Conservation (phyloP, 2,797 vertebrate genomes). For the Amblyopsis hoosieri region DNA sequence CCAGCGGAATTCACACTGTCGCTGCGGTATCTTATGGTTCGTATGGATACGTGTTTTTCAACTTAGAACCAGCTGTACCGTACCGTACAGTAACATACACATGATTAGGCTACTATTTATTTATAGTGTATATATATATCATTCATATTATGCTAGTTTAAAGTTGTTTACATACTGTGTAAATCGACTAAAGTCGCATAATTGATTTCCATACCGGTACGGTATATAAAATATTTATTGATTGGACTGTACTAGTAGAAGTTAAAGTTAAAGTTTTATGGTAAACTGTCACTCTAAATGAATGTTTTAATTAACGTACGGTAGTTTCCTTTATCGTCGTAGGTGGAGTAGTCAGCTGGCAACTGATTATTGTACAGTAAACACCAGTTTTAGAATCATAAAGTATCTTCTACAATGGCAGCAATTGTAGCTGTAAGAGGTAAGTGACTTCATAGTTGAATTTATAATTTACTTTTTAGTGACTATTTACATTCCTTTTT, state of each 20-base stretch:
- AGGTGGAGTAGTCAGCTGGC: slow-evolving; percentile 23
- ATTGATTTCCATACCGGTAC: not conserved
- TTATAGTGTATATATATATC: too few relatives aligned
- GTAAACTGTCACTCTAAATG: not conserved
- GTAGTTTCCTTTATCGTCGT: not conserved
- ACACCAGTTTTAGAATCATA: not conserved
- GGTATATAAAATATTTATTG: not conserved
- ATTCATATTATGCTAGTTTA: too few relatives aligned
- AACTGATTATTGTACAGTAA: not conserved
- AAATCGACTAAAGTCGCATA: too few relatives aligned
- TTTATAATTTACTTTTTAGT: not conserved
- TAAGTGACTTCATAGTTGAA: slow-evolving; percentile 23
- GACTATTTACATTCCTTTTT: not conserved
- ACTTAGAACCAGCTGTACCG: too few relatives aligned
- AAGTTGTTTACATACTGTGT: too few relatives aligned
- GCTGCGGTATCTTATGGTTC: too few relatives aligned
- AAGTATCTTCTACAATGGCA: slow-evolving; percentile 57
- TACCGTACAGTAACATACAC: too few relatives aligned
- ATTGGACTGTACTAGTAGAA: not conserved
- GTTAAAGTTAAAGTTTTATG: not conserved
- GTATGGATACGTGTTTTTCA: too few relatives aligned
- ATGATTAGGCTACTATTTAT: too few relatives aligned
- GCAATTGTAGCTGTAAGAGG: slow-evolving; percentile 63
- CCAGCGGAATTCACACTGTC: too few relatives aligned
- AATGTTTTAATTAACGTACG: not conserved